Evolutionary conservation across 2,888 invertebrate species (phyloP), one percentile per base, ranked within the genome.

Genomic region (Celastrina argiolus): DNA sequence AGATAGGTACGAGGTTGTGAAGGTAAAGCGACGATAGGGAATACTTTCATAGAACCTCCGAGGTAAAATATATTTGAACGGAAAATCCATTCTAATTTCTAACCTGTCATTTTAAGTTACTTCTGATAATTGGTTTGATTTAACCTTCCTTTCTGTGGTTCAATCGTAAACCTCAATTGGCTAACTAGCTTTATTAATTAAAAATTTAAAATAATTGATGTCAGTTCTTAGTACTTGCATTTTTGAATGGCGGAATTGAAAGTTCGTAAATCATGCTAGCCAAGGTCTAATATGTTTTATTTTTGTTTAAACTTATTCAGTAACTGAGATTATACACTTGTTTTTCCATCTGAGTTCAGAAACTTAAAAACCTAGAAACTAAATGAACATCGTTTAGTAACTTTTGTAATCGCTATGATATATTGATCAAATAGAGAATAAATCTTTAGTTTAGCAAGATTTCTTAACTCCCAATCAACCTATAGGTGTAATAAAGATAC

Each of bases 241-340:
- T 75, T 72, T 86, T 85, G 85, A 89, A 88, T 85, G 84, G 87
- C 87, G 83, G 86, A 87, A 85, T 83, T 81, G 74, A 81, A 75
- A 77, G 73, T 69, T 74, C 71, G 70, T 76, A 74, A 72, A 70
- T 71, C 69, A 71, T 70, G 64, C 67, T 70, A 69, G 69, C 69
- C 83, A 85, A 86, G 85, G 85, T 77, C 79, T 69, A 68, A 71
- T 68, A 69, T 73, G 77, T 68, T 74, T 77, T 79, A 73, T 75
- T 76, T 77, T 73, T 77, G 76, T 73, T 69, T 71, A 70, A 12
- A 51, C 28, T 56, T 65, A 65, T 34, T 31, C 22, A 56, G n/a
- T n/a, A n/a, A n/a, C n/a, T n/a, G n/a, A n/a, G n/a, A n/a, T n/a
- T n/a, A n/a, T n/a, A n/a, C n/a, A n/a, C n/a, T n/a, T n/a, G n/a